phyloP scores from a whole-genome alignment of 2,113 vertebrate species.

The Cyphomyrus discorhynchus region DNA sequence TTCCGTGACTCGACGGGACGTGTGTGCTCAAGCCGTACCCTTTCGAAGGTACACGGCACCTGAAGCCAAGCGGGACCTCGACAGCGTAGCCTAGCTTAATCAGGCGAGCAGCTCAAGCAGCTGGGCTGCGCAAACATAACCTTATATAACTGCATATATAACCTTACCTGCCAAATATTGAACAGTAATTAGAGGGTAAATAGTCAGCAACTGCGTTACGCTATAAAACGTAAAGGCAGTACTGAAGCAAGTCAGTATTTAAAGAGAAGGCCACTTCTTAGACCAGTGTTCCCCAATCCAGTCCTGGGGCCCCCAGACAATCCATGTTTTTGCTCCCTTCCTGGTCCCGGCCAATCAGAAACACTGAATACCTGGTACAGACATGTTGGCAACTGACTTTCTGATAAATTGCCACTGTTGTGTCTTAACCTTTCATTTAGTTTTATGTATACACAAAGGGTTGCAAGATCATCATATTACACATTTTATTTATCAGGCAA shows the following conservation, averaged over 20 bases:
- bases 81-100: background rate
- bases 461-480: background rate
- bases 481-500: background rate
- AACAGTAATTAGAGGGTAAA: background rate
- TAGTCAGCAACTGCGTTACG: background rate
- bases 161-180: slow-evolving; percentile 11
- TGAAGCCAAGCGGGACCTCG: background rate
- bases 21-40: background rate
- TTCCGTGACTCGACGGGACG: background rate
- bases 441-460: background rate
- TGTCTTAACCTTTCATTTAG: background rate
- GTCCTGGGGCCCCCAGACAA: background rate
- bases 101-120: background rate
- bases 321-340: background rate
- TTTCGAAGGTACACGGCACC: background rate
- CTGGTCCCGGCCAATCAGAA: background rate
- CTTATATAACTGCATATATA: background rate
- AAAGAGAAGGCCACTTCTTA: no score
- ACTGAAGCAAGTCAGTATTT: background rate
- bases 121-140: background rate
- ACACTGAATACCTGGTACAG: background rate
- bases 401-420: background rate
- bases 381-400: background rate
- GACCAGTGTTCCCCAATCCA: background rate
- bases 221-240: background rate